Conservation (phyloP, 92 coral and sea anemone species). For the Heliopora coerulea region DNA sequence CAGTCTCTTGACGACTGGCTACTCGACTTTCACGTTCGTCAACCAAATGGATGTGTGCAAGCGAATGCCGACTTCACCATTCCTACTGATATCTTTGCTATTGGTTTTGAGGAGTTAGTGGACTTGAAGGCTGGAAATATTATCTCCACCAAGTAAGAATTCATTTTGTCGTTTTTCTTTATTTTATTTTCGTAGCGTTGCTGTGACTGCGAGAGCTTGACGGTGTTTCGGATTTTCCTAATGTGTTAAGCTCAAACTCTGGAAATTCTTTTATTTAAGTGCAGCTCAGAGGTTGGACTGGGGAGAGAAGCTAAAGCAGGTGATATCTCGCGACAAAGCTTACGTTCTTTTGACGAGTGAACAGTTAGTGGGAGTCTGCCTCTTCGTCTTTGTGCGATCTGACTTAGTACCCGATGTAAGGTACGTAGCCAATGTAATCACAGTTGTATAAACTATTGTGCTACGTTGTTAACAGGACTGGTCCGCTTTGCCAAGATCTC, state of each 20-base stretch:
- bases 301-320: slow-evolving; percentile 96
- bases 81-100: slow-evolving; percentile 96
- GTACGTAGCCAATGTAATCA: slow-evolving; percentile 42
- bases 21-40: slow-evolving; percentile 78
- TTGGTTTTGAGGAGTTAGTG: slow-evolving; percentile 98
- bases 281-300: slow-evolving; percentile 95
- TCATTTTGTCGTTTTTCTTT: neutral
- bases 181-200: neutral
- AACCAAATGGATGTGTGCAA: slow-evolving; percentile 79
- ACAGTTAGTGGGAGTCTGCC: slow-evolving; percentile 95
- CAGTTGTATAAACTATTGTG: neutral
- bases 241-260: too few relatives aligned
- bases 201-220: too few relatives aligned
- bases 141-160: slow-evolving; percentile 83
- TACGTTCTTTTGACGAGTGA: slow-evolving; percentile 95
- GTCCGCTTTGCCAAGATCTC: too few relatives aligned
- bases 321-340: slow-evolving; percentile 95
- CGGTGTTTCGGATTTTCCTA: too few relatives aligned
- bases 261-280: slow-evolving; percentile 52
- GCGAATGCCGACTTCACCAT: slow-evolving; percentile 60
- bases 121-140: slow-evolving; percentile 96
- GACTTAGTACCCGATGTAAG: slow-evolving; percentile 86
- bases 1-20: slow-evolving; percentile 99
- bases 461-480: too few relatives aligned
- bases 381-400: slow-evolving; percentile 85